Evolutionary conservation across 2,888 invertebrate genomes (phyloP).

Genomic region (Drosophila merina): DNA sequence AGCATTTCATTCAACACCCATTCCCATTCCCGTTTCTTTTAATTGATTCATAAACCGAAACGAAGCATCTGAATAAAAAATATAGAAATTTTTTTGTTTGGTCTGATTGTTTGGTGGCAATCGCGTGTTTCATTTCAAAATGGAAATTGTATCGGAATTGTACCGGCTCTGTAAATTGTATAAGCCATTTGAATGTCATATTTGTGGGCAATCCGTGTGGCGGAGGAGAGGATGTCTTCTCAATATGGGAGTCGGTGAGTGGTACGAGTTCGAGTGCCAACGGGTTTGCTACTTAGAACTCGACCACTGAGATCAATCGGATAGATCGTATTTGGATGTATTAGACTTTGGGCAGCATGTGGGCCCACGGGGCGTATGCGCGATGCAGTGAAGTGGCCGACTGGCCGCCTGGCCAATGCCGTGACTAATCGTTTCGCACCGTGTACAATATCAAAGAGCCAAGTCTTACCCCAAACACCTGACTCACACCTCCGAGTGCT

Average conservation of each 20-base stretch:
- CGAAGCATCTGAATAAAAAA: conserved; percentile 20
- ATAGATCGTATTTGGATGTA: conserved; percentile 22
- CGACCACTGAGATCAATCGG: conserved; percentile 30
- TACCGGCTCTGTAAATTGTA: conserved; percentile 25
- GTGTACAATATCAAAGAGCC: conserved; percentile 35
- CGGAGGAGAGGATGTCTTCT: conserved; percentile 31
- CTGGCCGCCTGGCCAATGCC: conserved; percentile 13
- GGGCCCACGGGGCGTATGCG: conserved; percentile 55
- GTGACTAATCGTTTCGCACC: conserved; percentile 61
- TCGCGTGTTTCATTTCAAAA: conserved; percentile 44
- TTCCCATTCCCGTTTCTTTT: conserved; percentile 32
- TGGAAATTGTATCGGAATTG: conserved; percentile 30
- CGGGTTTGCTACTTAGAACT: conserved; percentile 52
- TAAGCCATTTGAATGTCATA: conserved; percentile 53
- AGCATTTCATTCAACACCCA: conserved; percentile 55
- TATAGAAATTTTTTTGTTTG: conserved; percentile 23
- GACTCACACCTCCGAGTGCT: conserved; percentile 49
- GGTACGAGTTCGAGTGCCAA: conserved; percentile 50
- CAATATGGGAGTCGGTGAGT: conserved; percentile 50
- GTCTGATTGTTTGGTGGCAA: conserved; percentile 37
- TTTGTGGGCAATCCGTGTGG: conserved; percentile 15
- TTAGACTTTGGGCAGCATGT: conserved; percentile 19
- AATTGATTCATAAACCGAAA: conserved; percentile 68
- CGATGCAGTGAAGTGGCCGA: conserved; percentile 45
- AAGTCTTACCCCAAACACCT: conserved; percentile 39